phyloP scores from a whole-genome alignment of 35 echinoderm and acorn worm species.

The Amphiura filiformis region DNA sequence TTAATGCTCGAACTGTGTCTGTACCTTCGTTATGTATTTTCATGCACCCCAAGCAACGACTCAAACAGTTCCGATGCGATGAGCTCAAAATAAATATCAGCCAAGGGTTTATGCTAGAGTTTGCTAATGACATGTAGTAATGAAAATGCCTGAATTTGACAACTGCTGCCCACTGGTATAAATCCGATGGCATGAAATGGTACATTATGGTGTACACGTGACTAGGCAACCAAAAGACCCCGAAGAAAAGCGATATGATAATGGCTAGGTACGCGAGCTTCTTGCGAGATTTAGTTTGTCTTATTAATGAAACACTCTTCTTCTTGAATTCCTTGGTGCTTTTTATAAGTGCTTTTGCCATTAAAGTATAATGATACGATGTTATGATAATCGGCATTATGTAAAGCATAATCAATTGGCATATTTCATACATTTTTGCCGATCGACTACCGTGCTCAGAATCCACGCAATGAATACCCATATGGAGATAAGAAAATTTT shows the following conservation, averaged over 20 bases:
- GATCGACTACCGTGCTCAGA: neutral
- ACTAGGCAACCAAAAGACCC: slow-evolving; percentile 82
- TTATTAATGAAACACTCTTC: neutral
- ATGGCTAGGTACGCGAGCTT: slow-evolving; percentile 67
- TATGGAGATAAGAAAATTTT: neutral
- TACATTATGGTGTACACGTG: slow-evolving; percentile 57
- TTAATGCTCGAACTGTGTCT: too few relatives aligned
- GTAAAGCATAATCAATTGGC: neutral
- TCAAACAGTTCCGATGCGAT: slow-evolving; percentile 33
- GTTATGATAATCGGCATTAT: neutral
- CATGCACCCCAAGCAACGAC: neutral
- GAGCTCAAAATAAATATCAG: slow-evolving; percentile 80
- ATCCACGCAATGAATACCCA: neutral
- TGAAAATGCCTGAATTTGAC: neutral
- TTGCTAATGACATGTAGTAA: slow-evolving; percentile 1
- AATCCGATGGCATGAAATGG: neutral
- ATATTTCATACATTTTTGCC: neutral
- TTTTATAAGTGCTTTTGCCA: neutral
- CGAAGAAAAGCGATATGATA: slow-evolving; percentile 70
- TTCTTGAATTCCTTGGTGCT: neutral
- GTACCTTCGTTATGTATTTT: too few relatives aligned
- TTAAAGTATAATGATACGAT: neutral
- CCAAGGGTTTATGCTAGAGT: slow-evolving; percentile 56
- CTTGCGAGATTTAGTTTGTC: slow-evolving; percentile 49
- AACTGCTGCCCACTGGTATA: neutral